Percentiles rank a stretch among this genome's conserved stretches.
Evolutionary conservation across 2,113 vertebrate species (phyloP).

Genomic region (Aegotheles bennettii): DNA sequence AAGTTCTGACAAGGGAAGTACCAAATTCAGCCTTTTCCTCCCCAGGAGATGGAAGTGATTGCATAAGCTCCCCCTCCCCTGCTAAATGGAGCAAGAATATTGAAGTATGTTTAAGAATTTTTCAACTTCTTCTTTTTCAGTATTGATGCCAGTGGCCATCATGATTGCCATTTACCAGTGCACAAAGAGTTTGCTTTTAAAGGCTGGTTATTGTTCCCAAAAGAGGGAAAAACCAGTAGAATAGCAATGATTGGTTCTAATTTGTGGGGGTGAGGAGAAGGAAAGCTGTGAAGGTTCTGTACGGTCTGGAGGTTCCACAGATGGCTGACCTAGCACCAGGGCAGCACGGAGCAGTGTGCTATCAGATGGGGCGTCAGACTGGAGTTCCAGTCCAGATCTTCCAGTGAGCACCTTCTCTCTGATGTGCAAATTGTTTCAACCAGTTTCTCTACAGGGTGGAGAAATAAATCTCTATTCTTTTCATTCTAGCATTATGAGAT

Average conservation of each 20-base stretch:
- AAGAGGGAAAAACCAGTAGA: background rate
- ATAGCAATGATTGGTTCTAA: background rate
- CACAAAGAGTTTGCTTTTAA: background rate
- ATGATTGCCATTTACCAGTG: background rate
- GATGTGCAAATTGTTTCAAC: slow-evolving; percentile 39
- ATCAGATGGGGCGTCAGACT: background rate
- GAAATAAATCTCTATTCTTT: slow-evolving; percentile 6
- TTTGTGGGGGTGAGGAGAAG: background rate
- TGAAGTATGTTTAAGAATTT: background rate
- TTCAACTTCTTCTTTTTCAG: background rate
- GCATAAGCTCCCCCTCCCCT: background rate
- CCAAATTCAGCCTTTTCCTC: slow-evolving; percentile 19
- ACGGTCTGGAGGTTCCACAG: background rate
- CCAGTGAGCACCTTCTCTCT: background rate
- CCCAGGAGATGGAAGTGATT: slow-evolving; percentile 13
- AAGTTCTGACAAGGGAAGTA: slow-evolving; percentile 37
- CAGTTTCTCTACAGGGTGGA: slow-evolving; percentile 17
- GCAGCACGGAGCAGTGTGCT: background rate
- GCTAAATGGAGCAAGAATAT: background rate
- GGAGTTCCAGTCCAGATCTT: background rate
- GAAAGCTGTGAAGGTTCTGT: background rate
- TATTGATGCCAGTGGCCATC: background rate
- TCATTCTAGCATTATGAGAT: slow-evolving; percentile 2
- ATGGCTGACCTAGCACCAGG: background rate
- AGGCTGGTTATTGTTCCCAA: background rate